Percentiles rank a stretch among this genome's conserved stretches.
Evolutionary conservation across 2,888 invertebrate genomes (phyloP).

Genomic region (Emmelina monodactyla): DNA sequence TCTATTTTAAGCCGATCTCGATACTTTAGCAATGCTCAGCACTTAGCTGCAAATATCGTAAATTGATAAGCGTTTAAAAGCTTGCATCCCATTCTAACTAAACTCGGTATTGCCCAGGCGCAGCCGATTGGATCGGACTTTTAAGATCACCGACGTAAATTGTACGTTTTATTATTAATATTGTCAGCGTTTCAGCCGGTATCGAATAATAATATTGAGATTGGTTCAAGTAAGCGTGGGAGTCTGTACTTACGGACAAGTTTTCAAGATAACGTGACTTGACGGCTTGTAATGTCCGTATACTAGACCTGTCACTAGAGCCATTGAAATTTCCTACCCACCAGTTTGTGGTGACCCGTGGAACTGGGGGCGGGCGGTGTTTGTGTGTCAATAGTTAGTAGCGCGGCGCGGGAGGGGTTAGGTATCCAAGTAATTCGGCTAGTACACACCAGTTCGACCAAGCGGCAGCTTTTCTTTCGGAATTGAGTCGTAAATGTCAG

Average conservation of each 20-base stretch:
- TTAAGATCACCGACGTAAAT: neutral
- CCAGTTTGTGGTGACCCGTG: conserved; percentile 33
- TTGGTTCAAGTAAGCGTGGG: conserved; percentile 34
- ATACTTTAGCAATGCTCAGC: too few species aligned
- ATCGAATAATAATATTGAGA: conserved; percentile 7
- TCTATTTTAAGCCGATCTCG: too few species aligned
- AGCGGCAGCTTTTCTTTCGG: conserved; percentile 46
- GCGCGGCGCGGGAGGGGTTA: too few species aligned
- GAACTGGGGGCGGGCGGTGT: too few species aligned
- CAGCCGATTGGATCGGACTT: too few species aligned
- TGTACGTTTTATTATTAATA: neutral
- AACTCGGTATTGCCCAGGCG: too few species aligned
- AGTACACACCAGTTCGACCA: conserved; percentile 38
- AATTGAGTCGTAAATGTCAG: conserved; percentile 65
- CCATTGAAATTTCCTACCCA: conserved; percentile 33
- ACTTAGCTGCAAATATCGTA: too few species aligned
- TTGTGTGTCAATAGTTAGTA: too few species aligned
- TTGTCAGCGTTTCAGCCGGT: neutral
- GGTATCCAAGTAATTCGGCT: too few species aligned
- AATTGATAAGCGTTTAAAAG: too few species aligned
- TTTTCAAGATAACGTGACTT: conserved; percentile 43
- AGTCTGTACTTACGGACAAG: conserved; percentile 35
- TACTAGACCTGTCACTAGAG: conserved; percentile 46
- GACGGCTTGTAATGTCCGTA: conserved; percentile 47
- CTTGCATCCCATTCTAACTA: too few species aligned